Percentiles rank a stretch among this genome's conserved stretches.
Evolutionary conservation across 2,113 vertebrate species (phyloP).

Genomic region (Brachyhypopomus occidentalis): DNA sequence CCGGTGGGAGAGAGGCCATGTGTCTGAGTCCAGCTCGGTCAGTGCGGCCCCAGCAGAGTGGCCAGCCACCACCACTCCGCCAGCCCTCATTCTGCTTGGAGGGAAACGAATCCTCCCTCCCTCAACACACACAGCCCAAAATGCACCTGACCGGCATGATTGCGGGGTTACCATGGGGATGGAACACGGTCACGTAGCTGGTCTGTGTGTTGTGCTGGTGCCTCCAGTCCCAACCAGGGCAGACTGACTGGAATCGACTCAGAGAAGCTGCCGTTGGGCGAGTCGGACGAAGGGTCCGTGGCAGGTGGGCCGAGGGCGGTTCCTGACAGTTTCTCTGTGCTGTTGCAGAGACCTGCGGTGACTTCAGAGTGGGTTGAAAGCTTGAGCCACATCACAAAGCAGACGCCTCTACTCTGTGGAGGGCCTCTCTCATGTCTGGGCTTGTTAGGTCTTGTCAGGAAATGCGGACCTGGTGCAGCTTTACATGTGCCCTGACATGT

Average conservation of each 20-base stretch:
- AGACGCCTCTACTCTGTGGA: neutral
- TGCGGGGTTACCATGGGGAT: constrained; percentile 48
- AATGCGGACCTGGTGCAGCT: neutral
- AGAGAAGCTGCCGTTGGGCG: constrained; percentile 16
- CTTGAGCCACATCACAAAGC: constrained; percentile 22
- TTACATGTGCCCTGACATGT: neutral
- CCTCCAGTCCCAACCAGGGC: constrained; percentile 1
- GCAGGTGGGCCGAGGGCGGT: neutral
- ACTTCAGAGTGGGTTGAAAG: constrained; percentile 31
- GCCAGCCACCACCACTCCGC: neutral
- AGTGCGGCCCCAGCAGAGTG: neutral
- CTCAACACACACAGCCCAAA: constrained; percentile 2
- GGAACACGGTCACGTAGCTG: constrained; percentile 28
- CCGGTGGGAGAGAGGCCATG: neutral
- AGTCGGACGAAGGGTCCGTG: constrained; percentile 7
- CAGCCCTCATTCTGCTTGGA: neutral
- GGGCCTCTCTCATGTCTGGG: neutral
- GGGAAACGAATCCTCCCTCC: constrained; percentile 1
- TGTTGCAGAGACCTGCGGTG: neutral
- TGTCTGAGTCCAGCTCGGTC: constrained; percentile 34
- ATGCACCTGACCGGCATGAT: constrained; percentile 17
- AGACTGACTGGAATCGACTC: constrained; percentile 11
- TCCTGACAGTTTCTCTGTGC: constrained; percentile 12
- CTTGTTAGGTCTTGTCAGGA: constrained; percentile 22
- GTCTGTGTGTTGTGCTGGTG: constrained; percentile 21